A percentile compares a stretch with the other conserved stretches of the same genome.
Conservation (phyloP, 2,888 invertebrate species). For the Phasia obesa region DNA sequence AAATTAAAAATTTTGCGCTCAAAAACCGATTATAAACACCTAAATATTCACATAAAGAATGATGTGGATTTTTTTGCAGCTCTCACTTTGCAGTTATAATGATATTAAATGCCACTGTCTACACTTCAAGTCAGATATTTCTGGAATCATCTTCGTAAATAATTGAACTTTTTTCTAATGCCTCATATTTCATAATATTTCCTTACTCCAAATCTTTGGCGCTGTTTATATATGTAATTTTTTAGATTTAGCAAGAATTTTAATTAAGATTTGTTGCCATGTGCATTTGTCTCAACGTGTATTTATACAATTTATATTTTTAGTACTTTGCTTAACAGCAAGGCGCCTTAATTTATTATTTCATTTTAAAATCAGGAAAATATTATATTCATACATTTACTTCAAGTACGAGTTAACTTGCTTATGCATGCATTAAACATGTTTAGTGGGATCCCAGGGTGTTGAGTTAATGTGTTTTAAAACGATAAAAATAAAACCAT, state of each 20-base stretch:
- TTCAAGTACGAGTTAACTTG: slow-evolving; percentile 11
- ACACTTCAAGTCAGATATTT: no score
- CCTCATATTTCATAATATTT: no score
- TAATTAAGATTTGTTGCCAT: slow-evolving; percentile 54
- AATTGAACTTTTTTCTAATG: no score
- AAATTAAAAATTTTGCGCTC: no score
- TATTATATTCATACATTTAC: slow-evolving; percentile 6
- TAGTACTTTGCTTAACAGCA: slow-evolving; percentile 47
- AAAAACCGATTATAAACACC: no score
- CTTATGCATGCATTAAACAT: slow-evolving; percentile 46
- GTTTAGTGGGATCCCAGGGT: slow-evolving; percentile 26
- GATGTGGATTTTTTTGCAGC: no score
- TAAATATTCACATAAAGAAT: no score
- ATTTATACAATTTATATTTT: slow-evolving; percentile 19
- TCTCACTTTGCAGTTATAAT: no score
- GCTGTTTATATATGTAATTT: slow-evolving; percentile 26
- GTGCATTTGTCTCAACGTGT: slow-evolving; percentile 15
- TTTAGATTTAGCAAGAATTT: slow-evolving; percentile 43
- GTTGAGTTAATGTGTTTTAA: slow-evolving; percentile 62
- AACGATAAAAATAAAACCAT: slow-evolving; percentile 19
- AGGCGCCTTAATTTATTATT: slow-evolving; percentile 65
- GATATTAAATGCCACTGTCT: no score
- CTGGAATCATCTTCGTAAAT: no score
- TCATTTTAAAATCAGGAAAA: slow-evolving; percentile 55
- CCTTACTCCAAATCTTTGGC: slow-evolving; percentile 10